These are phyloP conservation scores for Muscidifurax raptorellus DNA, from an alignment of 1,140 invertebrate species.

Conservation along the genomic window DNA sequence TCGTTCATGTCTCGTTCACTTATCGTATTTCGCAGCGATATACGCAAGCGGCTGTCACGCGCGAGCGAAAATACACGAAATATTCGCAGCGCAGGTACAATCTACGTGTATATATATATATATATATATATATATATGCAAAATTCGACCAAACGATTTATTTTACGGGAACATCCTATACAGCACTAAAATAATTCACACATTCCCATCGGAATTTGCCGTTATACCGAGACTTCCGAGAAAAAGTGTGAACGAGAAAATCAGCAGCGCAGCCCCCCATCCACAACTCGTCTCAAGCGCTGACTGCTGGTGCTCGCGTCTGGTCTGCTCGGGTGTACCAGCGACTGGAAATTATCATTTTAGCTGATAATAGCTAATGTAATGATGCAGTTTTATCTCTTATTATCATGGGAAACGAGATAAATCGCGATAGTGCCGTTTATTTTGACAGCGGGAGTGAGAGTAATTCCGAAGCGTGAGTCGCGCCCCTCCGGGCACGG, in stretches of 20 bases:
- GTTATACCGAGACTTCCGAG: too few species aligned
- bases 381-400: slow-evolving; percentile 77
- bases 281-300: not conserved
- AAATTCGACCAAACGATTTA: too few species aligned
- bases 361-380: slow-evolving; percentile 76
- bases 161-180: too few species aligned
- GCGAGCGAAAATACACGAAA: too few species aligned
- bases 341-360: slow-evolving; percentile 74
- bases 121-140: too few species aligned
- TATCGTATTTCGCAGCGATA: too few species aligned
- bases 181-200: too few species aligned
- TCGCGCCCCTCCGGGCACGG: slow-evolving; percentile 47
- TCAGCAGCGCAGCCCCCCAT: not conserved
- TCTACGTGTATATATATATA: too few species aligned
- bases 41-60: too few species aligned
- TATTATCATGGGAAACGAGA: slow-evolving; percentile 77
- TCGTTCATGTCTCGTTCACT: too few species aligned
- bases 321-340: not conserved
- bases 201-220: too few species aligned
- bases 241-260: not conserved
- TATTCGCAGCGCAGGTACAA: too few species aligned
- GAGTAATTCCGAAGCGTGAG: slow-evolving; percentile 55
- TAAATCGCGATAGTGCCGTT: slow-evolving; percentile 76
- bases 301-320: slow-evolving; percentile 13
- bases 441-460: slow-evolving; percentile 73